Evolutionary conservation across 2,113 vertebrate species (phyloP).

Genomic region (Eulemur rufifrons): DNA sequence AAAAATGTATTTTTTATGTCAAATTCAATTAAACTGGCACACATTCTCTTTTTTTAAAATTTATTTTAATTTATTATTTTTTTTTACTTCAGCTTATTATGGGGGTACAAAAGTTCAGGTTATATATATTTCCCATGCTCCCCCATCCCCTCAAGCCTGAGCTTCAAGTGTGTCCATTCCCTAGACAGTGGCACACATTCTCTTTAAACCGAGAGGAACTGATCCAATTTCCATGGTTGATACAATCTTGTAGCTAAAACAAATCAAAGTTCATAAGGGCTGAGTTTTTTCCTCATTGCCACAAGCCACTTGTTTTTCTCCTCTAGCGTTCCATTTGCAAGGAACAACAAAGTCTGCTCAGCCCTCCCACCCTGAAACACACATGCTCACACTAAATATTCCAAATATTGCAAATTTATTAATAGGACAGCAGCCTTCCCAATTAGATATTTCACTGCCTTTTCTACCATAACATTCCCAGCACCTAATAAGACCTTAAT

Average conservation of each 20-base stretch:
- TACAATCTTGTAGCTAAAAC: slow-evolving; percentile 24
- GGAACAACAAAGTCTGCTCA: background rate
- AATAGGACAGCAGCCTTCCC: background rate
- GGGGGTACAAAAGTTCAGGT: too few species aligned
- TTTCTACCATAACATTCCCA: background rate
- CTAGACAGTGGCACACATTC: background rate
- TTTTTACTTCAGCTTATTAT: too few species aligned
- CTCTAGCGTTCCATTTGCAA: background rate
- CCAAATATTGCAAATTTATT: background rate
- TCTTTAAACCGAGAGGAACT: background rate
- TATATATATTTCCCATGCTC: too few species aligned
- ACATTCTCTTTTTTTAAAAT: background rate
- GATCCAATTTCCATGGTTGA: background rate
- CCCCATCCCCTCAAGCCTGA: too few species aligned
- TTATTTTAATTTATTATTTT: too few species aligned
- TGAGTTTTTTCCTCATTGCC: background rate
- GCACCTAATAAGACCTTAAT: background rate
- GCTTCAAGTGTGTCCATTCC: too few species aligned
- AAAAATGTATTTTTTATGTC: slow-evolving; percentile 12
- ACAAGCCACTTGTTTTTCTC: background rate
- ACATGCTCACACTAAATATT: background rate
- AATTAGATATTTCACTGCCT: background rate
- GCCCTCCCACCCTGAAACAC: background rate
- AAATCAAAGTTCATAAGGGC: slow-evolving; percentile 5
- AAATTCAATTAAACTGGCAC: slow-evolving; percentile 19